Base-by-base conservation (phyloP, 30 jellyfish, hydroid and myxozoan genomes). In the Nemopilema nomurai region DNA sequence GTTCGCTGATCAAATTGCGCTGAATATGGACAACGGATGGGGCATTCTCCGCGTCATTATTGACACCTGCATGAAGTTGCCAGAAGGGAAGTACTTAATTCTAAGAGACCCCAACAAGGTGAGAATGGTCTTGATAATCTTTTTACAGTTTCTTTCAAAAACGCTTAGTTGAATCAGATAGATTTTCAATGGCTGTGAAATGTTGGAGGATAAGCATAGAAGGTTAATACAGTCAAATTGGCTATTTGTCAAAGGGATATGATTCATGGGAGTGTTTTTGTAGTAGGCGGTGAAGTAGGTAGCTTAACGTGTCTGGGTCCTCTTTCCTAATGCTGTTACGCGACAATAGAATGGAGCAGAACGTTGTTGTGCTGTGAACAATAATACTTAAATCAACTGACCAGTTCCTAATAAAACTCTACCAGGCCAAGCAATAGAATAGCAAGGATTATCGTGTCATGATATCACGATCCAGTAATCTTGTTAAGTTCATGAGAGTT, bases 11-110 rank as follows among this genome's bases (percentile, higher is more conserved):
- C 99, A 96, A 76, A 96, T 96, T 31, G 99, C 96, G 1, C 74
- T 96, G 87, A 92, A 88, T 64, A 96, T 96, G 99, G 98, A 96
- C 74, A 96, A 96, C 67, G 98, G 98, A 19, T 96, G 99, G 99
- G 99, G 99, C 16, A 96, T 96, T 29, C 80, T 96, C 57, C 91
- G 98, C 16, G 92, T 88, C 49, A 87, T 96, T 32, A 73, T 91
- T 66, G 98, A 96, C 69, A 90, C 96, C 0, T 90, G 97, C 69
- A 76, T 96, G 96, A 91, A 91, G 77, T 77, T 90, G 62, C 96
- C 98, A 1, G 99, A 96, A 79, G 99, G 99, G 28, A 96, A 96
- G 79, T 96, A 96, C 80, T 95, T 96, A 67, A 84, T 96, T 41
- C 89, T 96, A 49, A 91, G 84, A 71, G 99, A 96, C 75, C 99